Percentiles rank a stretch among this genome's conserved stretches.
phyloP scores from a whole-genome alignment of 2,113 vertebrate species.

The Strigops habroptila region DNA sequence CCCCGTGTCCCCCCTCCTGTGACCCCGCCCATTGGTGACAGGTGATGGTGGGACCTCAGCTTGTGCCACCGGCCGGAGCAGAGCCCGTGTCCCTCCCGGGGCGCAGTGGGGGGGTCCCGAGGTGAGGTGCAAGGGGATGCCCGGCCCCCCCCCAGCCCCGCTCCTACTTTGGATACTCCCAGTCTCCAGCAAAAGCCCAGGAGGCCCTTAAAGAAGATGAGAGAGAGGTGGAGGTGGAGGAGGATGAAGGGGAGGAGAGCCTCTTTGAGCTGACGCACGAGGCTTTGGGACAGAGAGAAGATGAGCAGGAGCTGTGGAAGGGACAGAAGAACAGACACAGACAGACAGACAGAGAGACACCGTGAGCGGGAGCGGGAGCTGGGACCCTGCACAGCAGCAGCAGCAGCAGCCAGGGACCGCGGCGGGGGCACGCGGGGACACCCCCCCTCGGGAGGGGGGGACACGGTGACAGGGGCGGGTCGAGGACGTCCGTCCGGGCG shows the following conservation, averaged over 20 bases:
- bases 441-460: neutral
- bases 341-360: slow-evolving; percentile 14
- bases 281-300: slow-evolving; percentile 85
- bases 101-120: neutral
- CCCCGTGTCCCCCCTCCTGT: neutral
- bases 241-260: slow-evolving; percentile 78
- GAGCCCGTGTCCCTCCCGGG: neutral
- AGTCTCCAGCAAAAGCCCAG: slow-evolving; percentile 58
- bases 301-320: slow-evolving; percentile 82
- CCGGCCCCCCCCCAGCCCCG: neutral
- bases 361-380: neutral
- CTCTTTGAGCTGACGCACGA: slow-evolving; percentile 82
- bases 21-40: neutral
- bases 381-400: neutral
- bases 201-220: slow-evolving; percentile 73
- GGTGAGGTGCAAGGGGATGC: neutral
- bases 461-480: neutral
- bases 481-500: neutral
- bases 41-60: neutral
- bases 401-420: neutral
- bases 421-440: neutral
- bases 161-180: slow-evolving; percentile 73
- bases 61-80: neutral
- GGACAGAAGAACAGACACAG: slow-evolving; percentile 22
- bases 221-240: slow-evolving; percentile 78